Percentiles rank a stretch among this genome's conserved stretches.
Evolutionary conservation across 2,113 vertebrate species (phyloP).

Genomic region (Oncorhynchus tshawytscha): DNA sequence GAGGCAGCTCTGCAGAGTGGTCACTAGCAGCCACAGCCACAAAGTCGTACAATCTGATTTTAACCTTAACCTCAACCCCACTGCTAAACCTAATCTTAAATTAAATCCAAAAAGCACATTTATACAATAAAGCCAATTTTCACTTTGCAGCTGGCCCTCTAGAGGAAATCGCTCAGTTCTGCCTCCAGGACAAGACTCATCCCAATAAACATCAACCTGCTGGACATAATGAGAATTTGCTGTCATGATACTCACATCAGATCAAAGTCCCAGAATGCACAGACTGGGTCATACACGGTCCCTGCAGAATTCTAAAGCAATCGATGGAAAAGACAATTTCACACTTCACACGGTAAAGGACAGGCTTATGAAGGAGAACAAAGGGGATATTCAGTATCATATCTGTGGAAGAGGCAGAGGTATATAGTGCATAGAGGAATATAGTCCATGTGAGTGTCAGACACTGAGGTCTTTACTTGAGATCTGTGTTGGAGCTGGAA

Average conservation of each 20-base stretch:
- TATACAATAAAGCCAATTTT: too few species aligned
- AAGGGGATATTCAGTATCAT: neutral
- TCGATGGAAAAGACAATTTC: neutral
- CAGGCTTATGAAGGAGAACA: neutral
- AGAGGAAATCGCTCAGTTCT: too few species aligned
- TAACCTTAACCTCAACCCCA: too few species aligned
- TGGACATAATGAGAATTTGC: neutral
- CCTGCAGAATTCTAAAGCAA: constrained; percentile 47
- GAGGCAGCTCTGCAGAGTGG: too few species aligned
- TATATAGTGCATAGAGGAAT: neutral
- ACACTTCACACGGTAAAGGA: neutral
- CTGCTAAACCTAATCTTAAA: too few species aligned
- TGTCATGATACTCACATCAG: constrained; percentile 58
- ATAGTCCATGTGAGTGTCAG: neutral
- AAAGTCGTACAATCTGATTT: too few species aligned
- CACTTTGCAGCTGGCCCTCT: too few species aligned
- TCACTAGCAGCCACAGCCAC: too few species aligned
- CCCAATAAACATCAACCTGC: too few species aligned
- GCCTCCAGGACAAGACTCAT: too few species aligned
- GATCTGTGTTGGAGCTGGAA: constrained; percentile 79
- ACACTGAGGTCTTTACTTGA: constrained; percentile 61
- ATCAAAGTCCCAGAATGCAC: constrained; percentile 88
- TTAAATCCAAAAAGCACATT: too few species aligned
- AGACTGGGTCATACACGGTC: constrained; percentile 75
- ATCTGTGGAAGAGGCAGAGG: neutral